Base-by-base conservation (phyloP, 2,113 vertebrate genomes). In the Martes martes region DNA sequence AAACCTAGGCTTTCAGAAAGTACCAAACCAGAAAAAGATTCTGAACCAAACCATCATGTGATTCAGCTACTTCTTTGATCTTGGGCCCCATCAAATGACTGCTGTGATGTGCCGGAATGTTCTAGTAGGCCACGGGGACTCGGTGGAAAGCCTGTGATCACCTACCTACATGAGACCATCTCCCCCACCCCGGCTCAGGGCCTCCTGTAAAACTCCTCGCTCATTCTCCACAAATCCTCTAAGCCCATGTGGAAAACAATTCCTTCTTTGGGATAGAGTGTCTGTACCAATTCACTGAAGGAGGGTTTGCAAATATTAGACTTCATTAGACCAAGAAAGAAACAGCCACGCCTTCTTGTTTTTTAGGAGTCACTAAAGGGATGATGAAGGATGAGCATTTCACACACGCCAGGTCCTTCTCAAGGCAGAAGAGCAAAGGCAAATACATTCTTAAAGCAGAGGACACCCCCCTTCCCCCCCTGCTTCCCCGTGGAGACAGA, bases 11-110 rank as follows among this genome's bases (percentile, higher is more conserved):
- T 94, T 73, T 82, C 84, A 87, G 69, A 93, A 82, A 24, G n/a
- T 55, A 86, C 78, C 65, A 39, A 94, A 87, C 26, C 45, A 93
- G 79, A 90, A 97, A 86, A 92, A 85, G 10, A 91, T n/a, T 82
- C 81, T 63, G 69, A 91, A 45, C 9, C 36, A 67, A 86, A 55
- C 26, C 23, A 31, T 28, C 26, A 16, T n/a, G 42, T 63, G 63
- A 67, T 47, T 91, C 85, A 74, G 36, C 52, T 88, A 31, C 11
- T 21, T 39, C 39, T 80, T 50, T 63, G 39, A 74, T 47, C 82
- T 86, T 2, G 19, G 61, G 50, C 39, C 55, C 8, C 39, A 42
- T 81, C 36, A 63, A 69, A 91, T 47, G 71, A 82, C 28, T 0
- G 0, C 36, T 78, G 6, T 33, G 69, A 78, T 28, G 24, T 78